A percentile compares a stretch with the other conserved stretches of the same genome.
phyloP scores from a whole-genome alignment of 2,797 vertebrate species.

The Sciurus carolinensis region DNA sequence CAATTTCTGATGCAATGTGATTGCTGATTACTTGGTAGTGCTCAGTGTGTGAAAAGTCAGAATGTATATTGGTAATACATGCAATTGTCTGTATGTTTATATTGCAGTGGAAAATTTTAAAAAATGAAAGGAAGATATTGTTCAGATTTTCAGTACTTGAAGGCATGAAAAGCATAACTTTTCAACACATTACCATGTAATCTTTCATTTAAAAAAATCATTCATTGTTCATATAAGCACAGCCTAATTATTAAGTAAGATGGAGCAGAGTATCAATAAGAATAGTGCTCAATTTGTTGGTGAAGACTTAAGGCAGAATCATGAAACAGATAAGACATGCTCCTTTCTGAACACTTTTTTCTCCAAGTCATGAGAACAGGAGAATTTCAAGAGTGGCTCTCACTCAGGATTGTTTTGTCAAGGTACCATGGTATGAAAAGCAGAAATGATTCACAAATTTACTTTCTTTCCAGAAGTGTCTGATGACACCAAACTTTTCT shows the following conservation, averaged over 20 bases:
- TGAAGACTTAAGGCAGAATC: rapidly evolving
- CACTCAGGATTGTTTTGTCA: rapidly evolving
- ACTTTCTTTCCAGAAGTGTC: not conserved
- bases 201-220: not conserved
- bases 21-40: not conserved
- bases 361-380: no score
- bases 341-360: not conserved
- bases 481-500: not conserved
- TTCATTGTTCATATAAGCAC: not conserved
- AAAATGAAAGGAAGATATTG: not conserved
- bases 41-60: not conserved
- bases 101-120: not conserved
- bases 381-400: not conserved
- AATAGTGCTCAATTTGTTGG: not conserved
- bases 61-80: rapidly evolving
- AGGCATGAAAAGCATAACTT: no score
- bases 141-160: not conserved
- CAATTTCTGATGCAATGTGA: not conserved
- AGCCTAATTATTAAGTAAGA: not conserved
- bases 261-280: not conserved
- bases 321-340: rapidly evolving
- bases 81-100: not conserved
- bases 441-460: not conserved
- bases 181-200: not conserved
- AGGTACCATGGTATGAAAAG: rapidly evolving